A percentile compares a stretch with the other conserved stretches of the same genome.
Evolutionary conservation across 2,888 invertebrate genomes (phyloP).

Genomic region (Crepidodera aurea): DNA sequence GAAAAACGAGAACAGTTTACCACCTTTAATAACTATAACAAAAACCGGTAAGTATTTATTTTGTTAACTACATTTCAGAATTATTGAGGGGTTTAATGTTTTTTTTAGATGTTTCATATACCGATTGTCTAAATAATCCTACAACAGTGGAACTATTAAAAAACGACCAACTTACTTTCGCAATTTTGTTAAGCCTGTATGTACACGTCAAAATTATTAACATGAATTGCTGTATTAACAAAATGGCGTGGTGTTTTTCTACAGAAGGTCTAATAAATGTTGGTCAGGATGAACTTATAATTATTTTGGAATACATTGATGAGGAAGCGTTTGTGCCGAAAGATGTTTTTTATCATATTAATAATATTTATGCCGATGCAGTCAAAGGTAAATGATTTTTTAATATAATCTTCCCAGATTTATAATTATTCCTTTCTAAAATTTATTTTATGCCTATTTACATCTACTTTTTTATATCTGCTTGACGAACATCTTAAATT

Average conservation of each 20-base stretch:
- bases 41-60: constrained; percentile 61
- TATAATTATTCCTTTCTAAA: too few relatives aligned
- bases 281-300: constrained; percentile 83
- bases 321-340: constrained; percentile 70
- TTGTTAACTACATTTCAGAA: too few relatives aligned
- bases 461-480: too few relatives aligned
- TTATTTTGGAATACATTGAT: constrained; percentile 74
- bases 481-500: too few relatives aligned
- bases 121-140: constrained; percentile 66
- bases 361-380: constrained; percentile 75
- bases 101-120: constrained; percentile 65
- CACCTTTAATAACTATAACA: constrained; percentile 66
- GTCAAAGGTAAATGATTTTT: constrained; percentile 65
- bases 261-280: constrained; percentile 80
- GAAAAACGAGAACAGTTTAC: constrained; percentile 63
- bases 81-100: too few relatives aligned
- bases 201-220: constrained; percentile 78
- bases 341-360: constrained; percentile 79
- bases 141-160: constrained; percentile 67
- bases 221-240: constrained; percentile 65
- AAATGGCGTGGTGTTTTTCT: constrained; percentile 78
- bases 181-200: constrained; percentile 77
- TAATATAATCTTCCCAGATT: background rate
- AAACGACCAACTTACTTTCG: constrained; percentile 73
- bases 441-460: too few relatives aligned